Conservation (phyloP, 2,888 invertebrate genomes). For the Spicauda simplicius region DNA sequence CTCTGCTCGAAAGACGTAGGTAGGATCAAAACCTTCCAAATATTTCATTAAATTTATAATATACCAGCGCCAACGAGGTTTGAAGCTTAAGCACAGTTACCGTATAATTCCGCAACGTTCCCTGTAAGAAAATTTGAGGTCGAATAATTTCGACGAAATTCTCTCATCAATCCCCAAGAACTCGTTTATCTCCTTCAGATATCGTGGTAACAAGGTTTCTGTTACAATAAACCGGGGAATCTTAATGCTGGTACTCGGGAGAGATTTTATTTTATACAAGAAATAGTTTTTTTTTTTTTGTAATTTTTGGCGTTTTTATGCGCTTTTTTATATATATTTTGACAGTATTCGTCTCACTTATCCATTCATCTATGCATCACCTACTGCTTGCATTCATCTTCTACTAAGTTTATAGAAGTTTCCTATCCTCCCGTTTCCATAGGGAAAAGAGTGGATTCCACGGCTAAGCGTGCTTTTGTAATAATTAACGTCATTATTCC, state of each 20-base stretch:
- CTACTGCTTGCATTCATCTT: too few species aligned
- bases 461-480: too few species aligned
- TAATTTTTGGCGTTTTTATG: too few species aligned
- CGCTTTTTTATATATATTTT: too few species aligned
- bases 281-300: too few species aligned
- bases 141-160: constrained; percentile 28
- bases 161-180: constrained; percentile 29
- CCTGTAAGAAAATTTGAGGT: constrained; percentile 21
- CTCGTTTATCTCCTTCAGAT: constrained; percentile 32
- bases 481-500: too few species aligned
- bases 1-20: background rate
- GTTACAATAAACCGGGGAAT: constrained; percentile 10
- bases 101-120: constrained; percentile 14
- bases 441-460: too few species aligned
- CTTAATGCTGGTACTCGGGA: background rate
- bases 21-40: background rate
- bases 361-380: too few species aligned
- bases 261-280: background rate
- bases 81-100: constrained; percentile 13
- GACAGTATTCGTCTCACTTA: too few species aligned
- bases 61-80: background rate
- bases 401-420: too few species aligned
- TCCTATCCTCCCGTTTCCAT: too few species aligned
- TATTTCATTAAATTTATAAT: constrained; percentile 16
- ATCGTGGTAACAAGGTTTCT: constrained; percentile 27